Conservation (phyloP, 23 tunicate species). For the Phallusia fumigata region DNA sequence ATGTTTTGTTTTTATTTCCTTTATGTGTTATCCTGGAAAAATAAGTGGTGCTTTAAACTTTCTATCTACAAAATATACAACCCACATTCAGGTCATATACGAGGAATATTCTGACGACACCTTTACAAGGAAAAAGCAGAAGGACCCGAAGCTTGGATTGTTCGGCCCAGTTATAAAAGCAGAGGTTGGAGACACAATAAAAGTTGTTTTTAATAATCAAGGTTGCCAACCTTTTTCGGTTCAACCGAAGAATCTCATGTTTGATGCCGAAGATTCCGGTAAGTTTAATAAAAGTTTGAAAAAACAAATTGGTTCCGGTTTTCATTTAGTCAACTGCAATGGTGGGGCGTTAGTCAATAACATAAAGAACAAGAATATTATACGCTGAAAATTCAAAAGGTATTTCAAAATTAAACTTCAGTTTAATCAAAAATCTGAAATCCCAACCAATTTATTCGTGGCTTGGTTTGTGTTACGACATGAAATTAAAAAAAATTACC, state of each 20-base stretch:
- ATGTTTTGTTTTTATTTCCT: neutral
- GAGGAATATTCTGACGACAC: constrained; percentile 20
- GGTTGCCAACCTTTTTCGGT: constrained; percentile 29
- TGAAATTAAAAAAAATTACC: too few species aligned
- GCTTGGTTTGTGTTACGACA: too few species aligned
- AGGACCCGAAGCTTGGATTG: neutral
- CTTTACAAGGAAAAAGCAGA: constrained; percentile 1
- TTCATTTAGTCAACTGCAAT: too few species aligned
- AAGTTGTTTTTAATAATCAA: constrained; percentile 30
- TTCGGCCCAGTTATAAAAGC: constrained; percentile 27
- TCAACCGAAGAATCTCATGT: constrained; percentile 13
- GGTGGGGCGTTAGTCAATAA: too few species aligned
- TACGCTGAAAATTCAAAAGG: too few species aligned
- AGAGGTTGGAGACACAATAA: constrained; percentile 29
- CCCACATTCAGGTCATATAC: constrained; percentile 14
- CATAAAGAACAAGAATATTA: too few species aligned
- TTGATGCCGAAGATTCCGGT: constrained; percentile 3
- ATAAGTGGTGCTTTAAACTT: too few species aligned
- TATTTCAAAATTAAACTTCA: too few species aligned
- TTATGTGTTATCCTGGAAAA: neutral
- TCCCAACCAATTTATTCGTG: too few species aligned
- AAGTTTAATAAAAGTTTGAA: neutral
- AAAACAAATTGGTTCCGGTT: too few species aligned
- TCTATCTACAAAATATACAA: too few species aligned
- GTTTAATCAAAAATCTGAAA: too few species aligned